phyloP scores from a whole-genome alignment of 2,888 invertebrate species.

The Polyploca ridens region DNA sequence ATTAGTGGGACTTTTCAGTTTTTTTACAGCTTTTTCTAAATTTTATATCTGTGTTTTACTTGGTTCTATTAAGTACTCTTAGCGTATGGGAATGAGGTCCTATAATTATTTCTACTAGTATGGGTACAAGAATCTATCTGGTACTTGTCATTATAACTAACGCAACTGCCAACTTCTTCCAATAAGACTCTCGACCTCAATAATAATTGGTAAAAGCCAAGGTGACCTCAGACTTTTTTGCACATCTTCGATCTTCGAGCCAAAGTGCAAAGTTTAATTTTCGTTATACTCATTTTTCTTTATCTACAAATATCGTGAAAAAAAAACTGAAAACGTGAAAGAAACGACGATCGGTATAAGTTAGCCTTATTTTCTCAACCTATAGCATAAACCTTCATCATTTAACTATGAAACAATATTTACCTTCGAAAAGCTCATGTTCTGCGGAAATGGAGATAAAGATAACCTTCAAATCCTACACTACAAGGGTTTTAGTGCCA shows the following conservation, averaged over 20 bases:
- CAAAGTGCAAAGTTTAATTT: neutral
- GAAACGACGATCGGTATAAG: no score
- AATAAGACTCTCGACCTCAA: neutral
- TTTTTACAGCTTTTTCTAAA: neutral
- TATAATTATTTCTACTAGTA: no score
- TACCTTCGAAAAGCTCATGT: neutral
- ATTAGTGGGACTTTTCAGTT: neutral
- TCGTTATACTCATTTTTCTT: no score
- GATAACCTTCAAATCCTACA: slow-evolving; percentile 11
- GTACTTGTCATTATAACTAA: neutral
- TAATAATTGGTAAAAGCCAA: neutral
- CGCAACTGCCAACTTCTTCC: neutral
- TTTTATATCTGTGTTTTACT: no score
- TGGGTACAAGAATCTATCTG: no score
- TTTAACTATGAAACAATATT: neutral
- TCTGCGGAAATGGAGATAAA: neutral
- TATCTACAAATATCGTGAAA: no score
- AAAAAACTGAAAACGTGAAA: no score
- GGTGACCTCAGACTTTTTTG: neutral
- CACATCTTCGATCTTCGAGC: neutral
- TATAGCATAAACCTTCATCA: neutral
- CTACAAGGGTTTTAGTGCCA: slow-evolving; percentile 28
- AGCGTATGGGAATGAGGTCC: no score
- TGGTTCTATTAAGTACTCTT: no score
- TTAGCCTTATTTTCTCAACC: neutral